Percentiles rank a stretch among this genome's conserved stretches.
These are phyloP conservation scores for Trachelus tabidus DNA, from an alignment of 2,888 invertebrate genomes.

Conservation along the genomic window DNA sequence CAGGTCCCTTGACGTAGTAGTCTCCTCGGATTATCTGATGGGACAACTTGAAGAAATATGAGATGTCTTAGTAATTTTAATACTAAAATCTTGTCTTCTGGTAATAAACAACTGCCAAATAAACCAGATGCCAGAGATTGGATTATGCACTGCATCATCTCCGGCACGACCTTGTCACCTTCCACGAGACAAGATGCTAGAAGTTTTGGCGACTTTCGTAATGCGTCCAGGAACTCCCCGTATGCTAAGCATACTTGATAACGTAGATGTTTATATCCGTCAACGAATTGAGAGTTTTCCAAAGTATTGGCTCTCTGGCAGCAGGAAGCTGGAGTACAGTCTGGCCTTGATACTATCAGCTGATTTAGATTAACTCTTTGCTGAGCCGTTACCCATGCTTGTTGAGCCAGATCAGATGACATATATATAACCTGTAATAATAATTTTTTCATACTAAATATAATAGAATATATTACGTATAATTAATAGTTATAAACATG, in stretches of 20 bases:
- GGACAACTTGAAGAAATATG: slow-evolving; percentile 78
- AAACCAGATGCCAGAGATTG: slow-evolving; percentile 74
- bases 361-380: slow-evolving; percentile 85
- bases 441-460: background rate
- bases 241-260: slow-evolving; percentile 80
- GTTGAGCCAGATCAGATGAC: slow-evolving; percentile 74
- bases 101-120: slow-evolving; percentile 80
- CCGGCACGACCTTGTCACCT: slow-evolving; percentile 72
- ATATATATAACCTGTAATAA: slow-evolving; percentile 67
- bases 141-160: slow-evolving; percentile 66
- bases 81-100: slow-evolving; percentile 78
- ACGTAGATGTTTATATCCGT: slow-evolving; percentile 85
- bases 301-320: slow-evolving; percentile 78
- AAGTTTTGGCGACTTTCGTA: slow-evolving; percentile 77
- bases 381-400: slow-evolving; percentile 89
- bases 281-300: slow-evolving; percentile 76
- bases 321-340: slow-evolving; percentile 81
- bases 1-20: slow-evolving; percentile 86
- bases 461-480: background rate
- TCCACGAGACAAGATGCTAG: slow-evolving; percentile 77
- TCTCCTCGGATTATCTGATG: slow-evolving; percentile 77
- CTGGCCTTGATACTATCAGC: slow-evolving; percentile 79
- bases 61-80: slow-evolving; percentile 75
- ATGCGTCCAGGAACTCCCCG: slow-evolving; percentile 76
- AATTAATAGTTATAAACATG: background rate